Base-by-base conservation (phyloP, 2,888 invertebrate genomes). In the Alcis repandata region DNA sequence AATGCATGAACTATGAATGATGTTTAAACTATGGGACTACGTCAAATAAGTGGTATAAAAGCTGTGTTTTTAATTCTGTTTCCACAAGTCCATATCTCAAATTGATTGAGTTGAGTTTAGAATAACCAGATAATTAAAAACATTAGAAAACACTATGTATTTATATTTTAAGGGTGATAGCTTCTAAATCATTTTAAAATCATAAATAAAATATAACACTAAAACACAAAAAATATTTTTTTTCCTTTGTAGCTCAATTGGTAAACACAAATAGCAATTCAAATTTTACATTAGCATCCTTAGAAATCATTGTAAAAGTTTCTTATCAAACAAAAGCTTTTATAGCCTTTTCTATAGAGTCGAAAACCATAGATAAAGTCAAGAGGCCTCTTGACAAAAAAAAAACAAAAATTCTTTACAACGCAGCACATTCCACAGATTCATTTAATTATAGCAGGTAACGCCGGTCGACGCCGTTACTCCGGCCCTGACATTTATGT, bases 341-440 rank as follows among this genome's bases (percentile, higher is more conserved):
- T 62, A 67, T 73, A 63, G 61, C 46, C 3, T 19, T 3, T 22
- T 17, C 8, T 19, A 9, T 75, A 78, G 60, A 63, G 74, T 74
- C 22, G n/a, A 69, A 56, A 71, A 67, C 76, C 15, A 60, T 43
- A 22, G 41, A 59, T 7, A 62, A 41, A 10, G 48, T 71, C 15
- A 67, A 67, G 59, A 70, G 61, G 65, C 45, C 68, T 62, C 61
- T 59, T 58, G 58, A 74, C 71, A 75, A 79, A 80, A 75, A 79
- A 80, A 78, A 74, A 73, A 19, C 43, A 70, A 41, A 64, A 56
- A 63, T 67, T 67, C 69, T 69, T 68, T 77, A 76, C 79, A 79
- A 83, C 80, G 75, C 78, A 80, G 84, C 87, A 77, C 86, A 88
- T 88, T 88, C 86, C 79, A 69, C 64, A 77, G 79, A 85, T 83